Percentiles rank a stretch among this genome's conserved stretches.
phyloP scores from a whole-genome alignment of 2,113 vertebrate species.

The Platysteira castanea region DNA sequence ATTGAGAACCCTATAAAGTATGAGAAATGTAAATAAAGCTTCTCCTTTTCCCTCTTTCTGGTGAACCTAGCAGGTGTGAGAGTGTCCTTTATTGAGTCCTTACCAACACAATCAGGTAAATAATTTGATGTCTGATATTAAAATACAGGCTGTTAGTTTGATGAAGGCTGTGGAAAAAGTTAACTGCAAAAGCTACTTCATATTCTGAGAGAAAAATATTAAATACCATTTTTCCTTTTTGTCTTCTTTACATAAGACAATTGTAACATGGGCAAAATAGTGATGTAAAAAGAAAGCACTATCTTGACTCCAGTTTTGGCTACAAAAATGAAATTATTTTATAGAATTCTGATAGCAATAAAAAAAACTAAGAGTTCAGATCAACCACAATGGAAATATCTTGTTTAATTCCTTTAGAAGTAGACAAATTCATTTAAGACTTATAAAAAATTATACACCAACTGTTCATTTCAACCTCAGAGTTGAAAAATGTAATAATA shows the following conservation, averaged over 20 bases:
- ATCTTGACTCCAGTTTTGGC: neutral
- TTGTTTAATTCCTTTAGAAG: neutral
- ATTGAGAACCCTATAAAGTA: too few species aligned
- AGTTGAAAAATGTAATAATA: neutral
- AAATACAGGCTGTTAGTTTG: neutral
- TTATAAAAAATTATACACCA: neutral
- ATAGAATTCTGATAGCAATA: neutral
- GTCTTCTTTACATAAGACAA: neutral
- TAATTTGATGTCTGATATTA: slow-evolving; percentile 2
- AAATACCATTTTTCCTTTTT: neutral
- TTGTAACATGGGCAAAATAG: neutral
- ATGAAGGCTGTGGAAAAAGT: neutral
- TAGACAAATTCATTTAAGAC: neutral
- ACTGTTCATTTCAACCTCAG: neutral
- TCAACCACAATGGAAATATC: neutral
- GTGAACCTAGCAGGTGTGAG: too few species aligned
- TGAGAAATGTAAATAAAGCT: too few species aligned
- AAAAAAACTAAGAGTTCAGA: neutral
- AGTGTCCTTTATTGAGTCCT: too few species aligned
- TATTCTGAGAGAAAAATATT: neutral
- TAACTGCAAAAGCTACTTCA: neutral
- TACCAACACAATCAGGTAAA: neutral
- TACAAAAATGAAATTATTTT: neutral
- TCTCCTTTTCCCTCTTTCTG: too few species aligned
- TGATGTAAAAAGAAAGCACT: neutral